phyloP scores from a whole-genome alignment of 2,113 vertebrate genomes.

The Mellivora capensis region DNA sequence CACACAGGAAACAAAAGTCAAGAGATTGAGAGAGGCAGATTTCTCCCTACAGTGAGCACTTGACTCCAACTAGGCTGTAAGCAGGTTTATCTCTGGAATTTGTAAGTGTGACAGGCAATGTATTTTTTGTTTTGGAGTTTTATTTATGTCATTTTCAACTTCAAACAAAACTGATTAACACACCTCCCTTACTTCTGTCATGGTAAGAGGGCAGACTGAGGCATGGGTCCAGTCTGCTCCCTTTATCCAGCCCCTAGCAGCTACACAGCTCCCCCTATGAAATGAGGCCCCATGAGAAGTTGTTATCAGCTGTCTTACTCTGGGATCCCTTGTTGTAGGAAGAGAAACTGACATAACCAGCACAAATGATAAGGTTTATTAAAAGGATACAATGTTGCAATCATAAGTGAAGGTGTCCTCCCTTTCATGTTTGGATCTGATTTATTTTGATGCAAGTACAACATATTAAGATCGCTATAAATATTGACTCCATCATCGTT shows the following conservation, averaged over 20 bases:
- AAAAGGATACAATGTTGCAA: not conserved
- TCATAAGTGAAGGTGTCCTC: not conserved
- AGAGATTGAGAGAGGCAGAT: not conserved
- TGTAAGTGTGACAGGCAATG: not conserved
- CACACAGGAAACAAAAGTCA: not conserved
- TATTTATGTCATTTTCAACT: not conserved
- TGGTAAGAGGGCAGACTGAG: not conserved
- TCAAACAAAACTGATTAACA: not conserved
- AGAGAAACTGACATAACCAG: not conserved
- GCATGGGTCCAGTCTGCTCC: not conserved
- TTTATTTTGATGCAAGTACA: not conserved
- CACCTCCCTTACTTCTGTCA: not conserved
- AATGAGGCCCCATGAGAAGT: not conserved
- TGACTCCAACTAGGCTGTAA: not conserved
- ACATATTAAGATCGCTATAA: not conserved
- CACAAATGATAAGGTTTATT: not conserved
- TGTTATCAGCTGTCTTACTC: not conserved
- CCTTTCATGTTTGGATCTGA: not conserved
- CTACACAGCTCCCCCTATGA: no score
- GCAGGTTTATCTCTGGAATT: not conserved
- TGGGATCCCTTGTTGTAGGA: not conserved
- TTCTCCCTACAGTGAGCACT: not conserved
- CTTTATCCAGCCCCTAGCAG: not conserved
- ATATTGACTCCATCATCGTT: not conserved
- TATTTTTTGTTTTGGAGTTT: not conserved